Evolutionary conservation across 2,888 invertebrate species (phyloP).

Genomic region (Platycheirus albimanus): DNA sequence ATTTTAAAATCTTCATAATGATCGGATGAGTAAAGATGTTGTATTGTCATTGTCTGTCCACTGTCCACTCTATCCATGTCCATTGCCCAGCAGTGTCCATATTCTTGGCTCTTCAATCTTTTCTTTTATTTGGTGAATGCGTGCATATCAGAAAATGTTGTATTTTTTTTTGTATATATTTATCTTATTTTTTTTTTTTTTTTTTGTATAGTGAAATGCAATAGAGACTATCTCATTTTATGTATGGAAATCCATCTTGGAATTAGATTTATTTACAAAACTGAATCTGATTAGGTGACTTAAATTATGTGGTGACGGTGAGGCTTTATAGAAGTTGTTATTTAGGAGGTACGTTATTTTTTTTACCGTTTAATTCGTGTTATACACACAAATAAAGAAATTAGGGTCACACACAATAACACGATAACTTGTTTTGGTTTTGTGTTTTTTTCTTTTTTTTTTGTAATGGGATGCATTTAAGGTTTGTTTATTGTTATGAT

Average conservation of each 20-base stretch:
- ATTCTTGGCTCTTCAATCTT: no score
- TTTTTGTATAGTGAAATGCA: no score
- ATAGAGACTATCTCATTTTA: conserved; percentile 41
- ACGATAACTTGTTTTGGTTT: conserved; percentile 55
- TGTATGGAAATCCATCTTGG: conserved; percentile 56
- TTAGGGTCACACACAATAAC: conserved; percentile 56
- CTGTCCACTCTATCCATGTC: conserved; percentile 2
- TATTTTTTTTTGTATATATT: no score
- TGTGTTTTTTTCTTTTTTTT: conserved; percentile 7
- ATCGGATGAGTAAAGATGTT: conserved; percentile 39
- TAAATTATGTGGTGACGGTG: conserved; percentile 47
- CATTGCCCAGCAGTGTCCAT: no score
- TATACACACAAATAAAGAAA: conserved; percentile 57
- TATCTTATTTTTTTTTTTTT: no score
- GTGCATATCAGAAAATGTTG: not conserved
- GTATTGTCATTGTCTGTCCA: conserved; percentile 34
- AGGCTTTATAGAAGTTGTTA: conserved; percentile 38
- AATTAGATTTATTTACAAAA: conserved; percentile 56
- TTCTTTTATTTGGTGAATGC: not conserved
- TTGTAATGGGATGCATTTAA: not conserved
- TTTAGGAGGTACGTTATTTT: conserved; percentile 35
- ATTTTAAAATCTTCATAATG: conserved; percentile 45
- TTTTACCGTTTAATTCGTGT: conserved; percentile 61
- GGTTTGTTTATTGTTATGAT: conserved; percentile 9
- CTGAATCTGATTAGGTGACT: conserved; percentile 66